phyloP scores from a whole-genome alignment of 2,888 invertebrate genomes.

The Alloplasta piceator region DNA sequence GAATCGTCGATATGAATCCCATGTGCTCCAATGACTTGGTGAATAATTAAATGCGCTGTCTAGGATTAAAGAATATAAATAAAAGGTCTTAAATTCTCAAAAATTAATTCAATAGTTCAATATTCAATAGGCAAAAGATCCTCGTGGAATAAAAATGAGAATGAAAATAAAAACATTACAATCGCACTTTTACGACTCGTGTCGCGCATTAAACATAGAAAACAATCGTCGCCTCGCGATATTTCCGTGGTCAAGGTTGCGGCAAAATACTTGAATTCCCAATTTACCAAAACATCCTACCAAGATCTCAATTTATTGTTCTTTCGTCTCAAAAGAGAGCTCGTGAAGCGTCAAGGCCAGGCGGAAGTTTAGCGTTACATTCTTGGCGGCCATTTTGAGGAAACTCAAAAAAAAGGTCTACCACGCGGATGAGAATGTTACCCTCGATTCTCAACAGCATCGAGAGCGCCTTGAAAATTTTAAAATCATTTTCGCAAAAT shows the following conservation, averaged over 20 bases:
- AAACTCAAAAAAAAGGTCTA: background rate
- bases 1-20: no score
- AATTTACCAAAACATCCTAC: constrained; percentile 1
- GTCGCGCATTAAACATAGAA: background rate
- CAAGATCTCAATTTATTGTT: constrained; percentile 28
- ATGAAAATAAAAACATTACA: background rate
- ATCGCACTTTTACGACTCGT: background rate
- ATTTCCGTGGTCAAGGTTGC: constrained; percentile 24
- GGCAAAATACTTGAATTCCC: constrained; percentile 25
- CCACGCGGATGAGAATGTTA: background rate
- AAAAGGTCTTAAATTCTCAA: no score
- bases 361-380: constrained; percentile 18
- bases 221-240: background rate
- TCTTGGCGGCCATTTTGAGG: constrained; percentile 8
- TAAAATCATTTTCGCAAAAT: no score
- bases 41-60: no score
- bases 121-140: no score
- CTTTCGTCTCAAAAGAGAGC: constrained; percentile 16
- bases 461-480: background rate
- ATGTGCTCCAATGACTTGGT: no score
- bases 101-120: no score
- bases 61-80: no score
- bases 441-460: background rate
- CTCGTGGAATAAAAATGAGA: background rate
- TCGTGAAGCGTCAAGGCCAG: constrained; percentile 32